Evolutionary conservation across 2,888 invertebrate species (phyloP), one percentile per base, ranked within the genome.

Genomic region (Temnothorax rugatulus): DNA sequence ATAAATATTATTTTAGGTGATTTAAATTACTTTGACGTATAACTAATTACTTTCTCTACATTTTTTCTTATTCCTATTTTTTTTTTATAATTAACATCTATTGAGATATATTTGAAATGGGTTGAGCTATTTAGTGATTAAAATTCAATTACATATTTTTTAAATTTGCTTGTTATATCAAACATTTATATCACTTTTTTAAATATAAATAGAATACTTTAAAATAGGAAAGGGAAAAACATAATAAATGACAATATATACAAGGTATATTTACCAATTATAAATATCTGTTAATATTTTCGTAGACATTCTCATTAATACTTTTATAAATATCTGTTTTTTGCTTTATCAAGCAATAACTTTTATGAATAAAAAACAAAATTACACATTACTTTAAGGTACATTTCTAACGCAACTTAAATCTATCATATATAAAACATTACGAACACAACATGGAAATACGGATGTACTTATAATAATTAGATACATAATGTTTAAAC

Each of bases 101-200:
- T 52, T n/a, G 52, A 52, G 52, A 52, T 52, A 52, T 52, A 52
- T 52, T 52, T 52, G n/a, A 52, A 52, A n/a, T n/a, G n/a, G 18
- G 52, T 13, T 52, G 52, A 4, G 52, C 52, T 52, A 18, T 52
- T 52, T n/a, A 52, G 52, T 52, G 2, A 52, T 52, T 52, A 41
- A 41, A 41, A 52, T 13, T 52, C 52, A 52, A 18, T 52, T 52
- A 52, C n/a, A 52, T 52, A 52, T 52, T 52, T 8, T 18, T 52
- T n/a, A 52, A 15, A 52, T 52, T 52, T 52, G 52, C 7, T 52
- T 15, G 4, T 52, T 52, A n/a, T 52, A 52, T 52, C 52, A 34
- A 34, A 34, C 34, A 52, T 52, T 52, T 52, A 52, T 52, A 52
- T 52, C 52, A 52, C 7, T 52, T 52, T n/a, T 52, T 52, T 52